Evolutionary conservation across 1,140 invertebrate genomes (phyloP), one percentile per base, ranked within the genome.

Genomic region (Hetaerina americana): DNA sequence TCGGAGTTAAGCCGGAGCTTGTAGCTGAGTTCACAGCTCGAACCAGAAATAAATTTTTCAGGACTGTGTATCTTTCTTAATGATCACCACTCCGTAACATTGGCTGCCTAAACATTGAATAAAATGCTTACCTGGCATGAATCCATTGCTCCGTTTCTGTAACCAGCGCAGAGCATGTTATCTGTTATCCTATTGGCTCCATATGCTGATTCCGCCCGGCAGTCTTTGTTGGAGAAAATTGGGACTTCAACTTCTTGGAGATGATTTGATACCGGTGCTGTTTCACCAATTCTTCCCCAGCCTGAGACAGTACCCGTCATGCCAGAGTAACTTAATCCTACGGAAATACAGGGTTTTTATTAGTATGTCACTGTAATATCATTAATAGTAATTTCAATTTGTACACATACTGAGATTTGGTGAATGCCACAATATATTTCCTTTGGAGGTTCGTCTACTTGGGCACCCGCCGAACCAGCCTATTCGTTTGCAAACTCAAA

Each of bases 81-180:
- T n/a, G n/a, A n/a, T n/a, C n/a, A n/a, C n/a, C n/a, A n/a, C n/a
- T n/a, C n/a, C n/a, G n/a, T n/a, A n/a, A n/a, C n/a, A n/a, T n/a
- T n/a, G n/a, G n/a, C n/a, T n/a, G n/a, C n/a, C n/a, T n/a, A n/a
- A n/a, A n/a, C n/a, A n/a, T n/a, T n/a, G n/a, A n/a, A n/a, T 27
- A 72, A 66, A n/a, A n/a, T n/a, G n/a, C n/a, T 57, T 79, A 86
- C 87, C 79, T 90, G 89, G 78, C 91, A 93, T 0, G 90, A 88
- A 79, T 92, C 90, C 75, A 90, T 90, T 70, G 83, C 83, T 25
- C 93, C 93, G 31, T 91, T 83, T 5, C 85, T 79, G 75, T 86
- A 88, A 5, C 93, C 93, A 5, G 93, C 93, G 78, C 93, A 95
- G 31, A 95, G 72, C 92, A 95, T 94, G 77, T 91, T 94, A 18